Conservation (phyloP, 2,797 vertebrate species). For the Liasis olivaceus region DNA sequence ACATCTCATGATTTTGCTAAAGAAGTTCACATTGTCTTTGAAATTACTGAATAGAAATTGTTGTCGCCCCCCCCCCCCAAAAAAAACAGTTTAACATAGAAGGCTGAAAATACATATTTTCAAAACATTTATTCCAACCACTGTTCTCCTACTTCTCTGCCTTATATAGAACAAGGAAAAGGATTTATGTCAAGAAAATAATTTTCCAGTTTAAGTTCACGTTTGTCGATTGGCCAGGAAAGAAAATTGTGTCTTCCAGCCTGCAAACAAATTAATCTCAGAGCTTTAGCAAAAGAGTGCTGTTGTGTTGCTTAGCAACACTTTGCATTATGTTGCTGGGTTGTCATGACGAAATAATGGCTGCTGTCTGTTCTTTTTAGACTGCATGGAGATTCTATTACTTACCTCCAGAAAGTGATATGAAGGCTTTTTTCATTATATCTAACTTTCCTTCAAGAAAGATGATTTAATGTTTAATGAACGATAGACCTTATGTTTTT, state of each 20-base stretch:
- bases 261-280: constrained; percentile 43
- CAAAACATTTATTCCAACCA: constrained; percentile 26
- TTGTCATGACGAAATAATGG: constrained; percentile 43
- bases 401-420: constrained; percentile 25
- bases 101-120: neutral
- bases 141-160: constrained; percentile 15
- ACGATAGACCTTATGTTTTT: neutral
- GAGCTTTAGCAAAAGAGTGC: constrained; percentile 52
- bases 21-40: constrained; percentile 31
- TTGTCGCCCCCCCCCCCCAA: constrained; percentile 3
- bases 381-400: constrained; percentile 22
- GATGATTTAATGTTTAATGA: neutral
- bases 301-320: constrained; percentile 63
- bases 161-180: neutral
- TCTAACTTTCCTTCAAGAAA: constrained; percentile 7
- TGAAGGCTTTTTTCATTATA: constrained; percentile 14
- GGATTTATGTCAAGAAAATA: neutral
- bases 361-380: constrained; percentile 36
- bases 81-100: neutral
- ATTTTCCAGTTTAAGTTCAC: constrained; percentile 13
- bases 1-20: constrained; percentile 4
- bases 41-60: constrained; percentile 13
- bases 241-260: accelerated
- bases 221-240: constrained; percentile 5
- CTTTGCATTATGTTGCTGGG: constrained; percentile 41